Percentiles rank a stretch among this genome's conserved stretches.
Evolutionary conservation across 2,113 vertebrate genomes (phyloP).

Genomic region (Pachypanchax playfairii): DNA sequence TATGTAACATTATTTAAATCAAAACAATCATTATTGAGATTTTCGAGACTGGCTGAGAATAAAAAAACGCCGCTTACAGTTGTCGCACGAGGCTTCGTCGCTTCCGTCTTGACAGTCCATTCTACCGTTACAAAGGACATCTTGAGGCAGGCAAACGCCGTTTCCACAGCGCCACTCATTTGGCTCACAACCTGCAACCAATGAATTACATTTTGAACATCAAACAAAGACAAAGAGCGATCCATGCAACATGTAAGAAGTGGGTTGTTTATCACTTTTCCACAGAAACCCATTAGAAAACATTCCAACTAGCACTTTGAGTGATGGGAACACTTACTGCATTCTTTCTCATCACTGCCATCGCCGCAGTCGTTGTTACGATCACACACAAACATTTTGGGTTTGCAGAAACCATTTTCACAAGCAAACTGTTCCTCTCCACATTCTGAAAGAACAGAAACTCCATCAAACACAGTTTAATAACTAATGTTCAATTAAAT

Average conservation of each 20-base stretch:
- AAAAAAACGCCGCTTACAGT: slow-evolving; percentile 57
- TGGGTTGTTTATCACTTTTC: too few relatives aligned
- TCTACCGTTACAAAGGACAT: slow-evolving; percentile 69
- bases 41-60: background rate
- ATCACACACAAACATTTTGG: slow-evolving; percentile 76
- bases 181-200: slow-evolving; percentile 65
- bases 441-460: slow-evolving; percentile 63
- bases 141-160: slow-evolving; percentile 70
- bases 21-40: background rate
- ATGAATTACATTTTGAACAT: background rate
- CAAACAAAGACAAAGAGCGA: too few relatives aligned
- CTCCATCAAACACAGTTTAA: background rate
- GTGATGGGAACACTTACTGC: slow-evolving; percentile 67
- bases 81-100: slow-evolving; percentile 76
- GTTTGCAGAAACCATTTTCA: slow-evolving; percentile 78
- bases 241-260: background rate
- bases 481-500: background rate
- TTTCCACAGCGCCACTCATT: slow-evolving; percentile 74
- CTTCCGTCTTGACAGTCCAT: slow-evolving; percentile 79
- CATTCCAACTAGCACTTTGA: too few relatives aligned
- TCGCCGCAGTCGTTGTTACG: slow-evolving; percentile 81
- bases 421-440: slow-evolving; percentile 72
- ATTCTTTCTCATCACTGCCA: slow-evolving; percentile 76
- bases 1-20: slow-evolving; percentile 23
- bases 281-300: too few relatives aligned